A percentile compares a stretch with the other conserved stretches of the same genome.
Conservation (phyloP, 2,888 invertebrate species). For the Dasypolia templi region DNA sequence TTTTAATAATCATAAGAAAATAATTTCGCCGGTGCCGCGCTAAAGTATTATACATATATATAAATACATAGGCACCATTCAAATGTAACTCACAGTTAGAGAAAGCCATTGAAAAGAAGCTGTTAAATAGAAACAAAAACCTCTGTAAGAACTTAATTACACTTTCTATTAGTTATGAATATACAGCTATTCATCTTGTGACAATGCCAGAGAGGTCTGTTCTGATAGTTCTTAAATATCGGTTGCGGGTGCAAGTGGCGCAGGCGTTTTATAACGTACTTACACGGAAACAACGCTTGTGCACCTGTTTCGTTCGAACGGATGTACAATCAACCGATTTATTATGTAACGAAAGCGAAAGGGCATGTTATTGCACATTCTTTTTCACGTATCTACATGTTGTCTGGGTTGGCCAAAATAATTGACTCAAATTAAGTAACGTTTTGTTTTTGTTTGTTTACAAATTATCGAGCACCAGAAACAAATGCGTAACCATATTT, state of each 20-base stretch:
- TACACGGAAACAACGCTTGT: constrained; percentile 20
- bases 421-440: constrained; percentile 16
- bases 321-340: constrained; percentile 26
- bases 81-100: not conserved
- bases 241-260: constrained; percentile 56
- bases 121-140: constrained; percentile 15
- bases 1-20: not conserved
- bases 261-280: constrained; percentile 37
- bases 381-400: not conserved
- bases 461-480: constrained; percentile 34
- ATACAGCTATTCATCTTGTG: constrained; percentile 67
- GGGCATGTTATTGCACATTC: constrained; percentile 9
- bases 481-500: constrained; percentile 63
- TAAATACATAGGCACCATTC: not conserved
- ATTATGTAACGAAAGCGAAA: constrained; percentile 49
- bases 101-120: constrained; percentile 9
- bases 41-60: constrained; percentile 3
- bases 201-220: constrained; percentile 59
- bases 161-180: constrained; percentile 60
- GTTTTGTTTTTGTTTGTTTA: constrained; percentile 50
- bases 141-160: not conserved
- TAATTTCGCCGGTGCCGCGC: not conserved
- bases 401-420: constrained; percentile 12
- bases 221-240: constrained; percentile 28
- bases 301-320: constrained; percentile 35